Percentiles rank a stretch among this genome's conserved stretches.
Conservation (phyloP, 1,140 invertebrate species). For the Aethina tumida region DNA sequence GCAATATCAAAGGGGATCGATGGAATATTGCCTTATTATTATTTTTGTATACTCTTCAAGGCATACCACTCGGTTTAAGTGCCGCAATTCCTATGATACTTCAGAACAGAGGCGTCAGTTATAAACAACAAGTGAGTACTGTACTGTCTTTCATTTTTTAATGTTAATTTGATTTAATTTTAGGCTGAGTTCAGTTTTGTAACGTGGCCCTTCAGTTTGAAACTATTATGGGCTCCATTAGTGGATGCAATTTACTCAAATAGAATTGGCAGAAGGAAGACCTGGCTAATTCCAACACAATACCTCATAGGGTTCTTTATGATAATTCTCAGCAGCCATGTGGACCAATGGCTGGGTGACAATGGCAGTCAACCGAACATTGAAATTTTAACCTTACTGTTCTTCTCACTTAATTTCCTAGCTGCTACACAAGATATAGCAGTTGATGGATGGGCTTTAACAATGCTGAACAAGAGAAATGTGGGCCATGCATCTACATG, state of each 20-base stretch:
- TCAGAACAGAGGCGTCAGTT: constrained; percentile 81
- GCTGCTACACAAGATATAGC: constrained; percentile 99
- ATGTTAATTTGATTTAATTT: constrained; percentile 18
- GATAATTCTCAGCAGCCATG: constrained; percentile 66
- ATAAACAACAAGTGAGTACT: constrained; percentile 62
- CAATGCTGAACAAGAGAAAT: constrained; percentile 94
- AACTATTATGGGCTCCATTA: constrained; percentile 95
- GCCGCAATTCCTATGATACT: constrained; percentile 92
- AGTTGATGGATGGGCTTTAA: constrained; percentile 98
- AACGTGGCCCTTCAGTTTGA: constrained; percentile 96
- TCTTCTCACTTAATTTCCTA: constrained; percentile 89
- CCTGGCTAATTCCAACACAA: constrained; percentile 93
- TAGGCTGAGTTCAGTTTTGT: constrained; percentile 98
- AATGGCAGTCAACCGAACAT: constrained; percentile 63
- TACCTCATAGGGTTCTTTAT: constrained; percentile 76
- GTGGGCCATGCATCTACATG: constrained; percentile 99
- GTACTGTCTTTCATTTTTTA: constrained; percentile 2
- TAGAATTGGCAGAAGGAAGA: constrained; percentile 85
- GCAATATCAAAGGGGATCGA: constrained; percentile 48
- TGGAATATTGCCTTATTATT: constrained; percentile 75
- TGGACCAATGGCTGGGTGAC: constrained; percentile 67
- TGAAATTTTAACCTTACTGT: constrained; percentile 68
- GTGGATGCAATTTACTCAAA: constrained; percentile 85
- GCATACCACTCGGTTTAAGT: constrained; percentile 88
- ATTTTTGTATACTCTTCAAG: constrained; percentile 91